These are phyloP conservation scores for Agonopterix subpropinquella DNA, from an alignment of 2,888 invertebrate genomes.

Conservation along the genomic window DNA sequence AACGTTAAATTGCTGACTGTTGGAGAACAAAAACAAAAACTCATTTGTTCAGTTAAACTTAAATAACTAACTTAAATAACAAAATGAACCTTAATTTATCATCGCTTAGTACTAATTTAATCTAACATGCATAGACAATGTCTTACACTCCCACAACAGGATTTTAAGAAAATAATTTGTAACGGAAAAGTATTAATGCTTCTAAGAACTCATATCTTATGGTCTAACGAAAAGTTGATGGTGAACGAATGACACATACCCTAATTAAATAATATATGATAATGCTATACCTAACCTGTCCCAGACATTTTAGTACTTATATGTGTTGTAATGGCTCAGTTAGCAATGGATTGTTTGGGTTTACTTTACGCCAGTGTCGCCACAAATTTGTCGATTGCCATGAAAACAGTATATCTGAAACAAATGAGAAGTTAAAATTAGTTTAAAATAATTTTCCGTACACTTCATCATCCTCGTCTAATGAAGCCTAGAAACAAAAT, in stretches of 20 bases:
- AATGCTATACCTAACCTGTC: neutral
- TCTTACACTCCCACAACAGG: conserved; percentile 18
- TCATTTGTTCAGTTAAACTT: conserved; percentile 2
- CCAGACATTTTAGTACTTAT: too few species aligned
- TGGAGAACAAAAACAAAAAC: conserved; percentile 3
- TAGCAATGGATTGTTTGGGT: neutral
- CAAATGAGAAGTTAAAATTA: conserved; percentile 1
- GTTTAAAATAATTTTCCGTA: too few species aligned
- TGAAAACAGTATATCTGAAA: conserved; percentile 11
- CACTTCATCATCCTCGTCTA: too few species aligned
- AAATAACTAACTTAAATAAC: conserved; percentile 3
- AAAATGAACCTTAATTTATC: conserved; percentile 22
- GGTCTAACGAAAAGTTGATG: neutral
- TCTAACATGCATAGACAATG: neutral
- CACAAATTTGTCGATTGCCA: conserved; percentile 14
- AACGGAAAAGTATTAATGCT: conserved; percentile 30
- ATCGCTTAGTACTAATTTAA: conserved; percentile 12
- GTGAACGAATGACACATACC: conserved; percentile 7
- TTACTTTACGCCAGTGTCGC: conserved; percentile 2
- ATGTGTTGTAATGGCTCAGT: too few species aligned
- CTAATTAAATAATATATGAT: neutral
- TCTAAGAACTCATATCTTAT: too few species aligned
- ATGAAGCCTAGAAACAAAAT: too few species aligned
- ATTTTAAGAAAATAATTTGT: conserved; percentile 12
- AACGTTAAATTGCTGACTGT: too few species aligned